phyloP scores from a whole-genome alignment of 2,797 vertebrate genomes.

The Tamandua tetradactyla region DNA sequence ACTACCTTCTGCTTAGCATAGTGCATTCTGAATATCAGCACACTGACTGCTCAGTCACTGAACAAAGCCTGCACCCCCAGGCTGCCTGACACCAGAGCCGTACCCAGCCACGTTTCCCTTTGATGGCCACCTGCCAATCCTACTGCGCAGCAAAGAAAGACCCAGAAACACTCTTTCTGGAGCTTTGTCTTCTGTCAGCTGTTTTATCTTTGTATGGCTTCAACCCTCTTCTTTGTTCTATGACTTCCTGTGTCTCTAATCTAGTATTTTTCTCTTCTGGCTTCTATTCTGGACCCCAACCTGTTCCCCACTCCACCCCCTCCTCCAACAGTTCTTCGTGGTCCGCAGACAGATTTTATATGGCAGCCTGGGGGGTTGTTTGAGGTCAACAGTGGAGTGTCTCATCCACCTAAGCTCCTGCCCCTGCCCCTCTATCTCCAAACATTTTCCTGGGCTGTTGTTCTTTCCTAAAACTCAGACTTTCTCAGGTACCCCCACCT shows the following conservation, averaged over 20 bases:
- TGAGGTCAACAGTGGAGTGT: fast-evolving
- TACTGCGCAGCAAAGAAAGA: fast-evolving
- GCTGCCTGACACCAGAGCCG: neutral
- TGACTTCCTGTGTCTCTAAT: neutral
- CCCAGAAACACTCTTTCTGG: neutral
- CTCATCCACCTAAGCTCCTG: fast-evolving
- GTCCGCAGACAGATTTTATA: neutral
- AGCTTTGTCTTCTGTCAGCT: neutral
- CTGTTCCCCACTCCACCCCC: too few relatives aligned
- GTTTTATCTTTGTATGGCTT: neutral
- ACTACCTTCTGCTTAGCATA: neutral
- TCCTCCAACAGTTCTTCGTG: neutral
- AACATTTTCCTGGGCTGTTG: fast-evolving
- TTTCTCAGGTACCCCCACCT: fast-evolving
- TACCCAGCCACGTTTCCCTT: fast-evolving
- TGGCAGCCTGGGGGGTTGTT: neutral
- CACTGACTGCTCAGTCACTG: neutral
- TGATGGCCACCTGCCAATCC: neutral
- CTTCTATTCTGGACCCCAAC: neutral
- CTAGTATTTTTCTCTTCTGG: neutral
- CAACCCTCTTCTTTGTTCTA: neutral
- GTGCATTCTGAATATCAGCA: neutral
- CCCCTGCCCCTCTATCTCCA: fast-evolving
- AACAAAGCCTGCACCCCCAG: fast-evolving
- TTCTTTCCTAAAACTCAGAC: neutral